phyloP scores from a whole-genome alignment of 2,888 invertebrate genomes.

The Cephus rjabovi region DNA sequence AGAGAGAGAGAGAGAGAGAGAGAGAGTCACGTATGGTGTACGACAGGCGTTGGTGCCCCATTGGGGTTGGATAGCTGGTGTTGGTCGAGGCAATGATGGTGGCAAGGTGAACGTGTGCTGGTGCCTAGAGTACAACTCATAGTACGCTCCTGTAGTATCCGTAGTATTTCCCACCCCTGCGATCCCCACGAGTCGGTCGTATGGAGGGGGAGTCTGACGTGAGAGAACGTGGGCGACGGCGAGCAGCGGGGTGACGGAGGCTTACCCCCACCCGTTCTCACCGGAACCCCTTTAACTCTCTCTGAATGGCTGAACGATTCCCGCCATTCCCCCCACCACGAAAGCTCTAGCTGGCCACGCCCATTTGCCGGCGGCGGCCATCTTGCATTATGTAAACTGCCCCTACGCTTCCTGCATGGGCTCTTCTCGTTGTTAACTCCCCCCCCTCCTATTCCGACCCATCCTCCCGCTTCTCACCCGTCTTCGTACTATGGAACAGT shows the following conservation, averaged over 20 bases:
- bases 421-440: neutral
- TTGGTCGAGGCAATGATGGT: neutral
- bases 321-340: conserved; percentile 22
- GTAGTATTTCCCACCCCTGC: conserved; percentile 48
- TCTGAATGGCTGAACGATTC: conserved; percentile 39
- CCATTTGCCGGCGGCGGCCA: conserved; percentile 39
- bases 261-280: neutral
- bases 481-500: conserved; percentile 14
- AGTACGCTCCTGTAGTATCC: conserved; percentile 57
- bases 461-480: conserved; percentile 6
- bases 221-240: neutral
- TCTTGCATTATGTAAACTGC: conserved; percentile 52
- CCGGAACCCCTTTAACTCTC: conserved; percentile 16
- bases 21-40: conserved; percentile 8
- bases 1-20: conserved; percentile 3
- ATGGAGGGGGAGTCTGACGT: neutral
- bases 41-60: neutral
- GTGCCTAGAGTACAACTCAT: conserved; percentile 55
- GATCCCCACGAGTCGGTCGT: conserved; percentile 3
- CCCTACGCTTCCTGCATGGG: conserved; percentile 30
- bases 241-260: neutral
- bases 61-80: neutral
- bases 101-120: conserved; percentile 32
- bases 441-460: neutral
- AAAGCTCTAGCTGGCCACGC: conserved; percentile 31